phyloP scores from a whole-genome alignment of 1,140 invertebrate species.

The Heterodera schachtii region DNA sequence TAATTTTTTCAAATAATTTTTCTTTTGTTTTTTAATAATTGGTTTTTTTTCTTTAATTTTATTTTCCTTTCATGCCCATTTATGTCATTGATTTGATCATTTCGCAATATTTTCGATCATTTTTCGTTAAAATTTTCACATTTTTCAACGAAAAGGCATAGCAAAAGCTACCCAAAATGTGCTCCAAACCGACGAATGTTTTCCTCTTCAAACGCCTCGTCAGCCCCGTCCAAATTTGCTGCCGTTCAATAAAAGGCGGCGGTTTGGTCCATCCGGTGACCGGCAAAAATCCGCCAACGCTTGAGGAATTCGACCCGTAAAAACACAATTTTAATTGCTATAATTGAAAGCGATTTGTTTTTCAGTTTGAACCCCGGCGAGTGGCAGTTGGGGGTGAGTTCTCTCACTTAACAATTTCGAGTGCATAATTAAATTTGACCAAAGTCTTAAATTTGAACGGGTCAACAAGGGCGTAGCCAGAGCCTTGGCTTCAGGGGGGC shows the following conservation, averaged over 20 bases:
- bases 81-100: too few species aligned
- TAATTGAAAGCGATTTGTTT: background rate
- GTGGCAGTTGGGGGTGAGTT: slow-evolving; percentile 57
- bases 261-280: slow-evolving; percentile 36
- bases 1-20: slow-evolving; percentile 33
- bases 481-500: too few species aligned
- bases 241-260: background rate
- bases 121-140: too few species aligned
- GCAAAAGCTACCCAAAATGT: background rate
- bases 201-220: background rate
- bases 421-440: slow-evolving; percentile 22
- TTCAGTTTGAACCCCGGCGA: slow-evolving; percentile 56
- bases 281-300: slow-evolving; percentile 51
- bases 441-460: background rate
- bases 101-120: too few species aligned
- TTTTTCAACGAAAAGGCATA: too few species aligned
- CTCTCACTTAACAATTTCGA: too few species aligned
- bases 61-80: too few species aligned
- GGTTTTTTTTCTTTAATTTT: background rate
- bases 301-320: slow-evolving; percentile 59
- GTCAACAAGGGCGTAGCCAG: too few species aligned
- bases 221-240: background rate
- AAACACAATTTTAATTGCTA: background rate
- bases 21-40: background rate
- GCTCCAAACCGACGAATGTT: background rate